These are phyloP conservation scores for Galerucella calmariensis DNA, from an alignment of 2,888 invertebrate genomes.

Conservation along the genomic window DNA sequence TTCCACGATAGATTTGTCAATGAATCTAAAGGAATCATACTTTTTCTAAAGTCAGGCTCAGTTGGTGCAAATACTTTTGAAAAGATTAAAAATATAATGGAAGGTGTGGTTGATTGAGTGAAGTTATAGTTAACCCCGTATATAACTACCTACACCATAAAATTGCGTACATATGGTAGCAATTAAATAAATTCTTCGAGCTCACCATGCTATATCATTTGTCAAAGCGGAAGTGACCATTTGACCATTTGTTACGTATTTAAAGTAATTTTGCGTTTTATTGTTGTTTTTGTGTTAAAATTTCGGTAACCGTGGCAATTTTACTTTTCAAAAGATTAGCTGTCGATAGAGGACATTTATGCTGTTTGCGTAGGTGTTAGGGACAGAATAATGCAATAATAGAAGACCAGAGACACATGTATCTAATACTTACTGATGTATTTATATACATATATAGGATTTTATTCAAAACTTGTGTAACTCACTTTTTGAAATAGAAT, in stretches of 20 bases:
- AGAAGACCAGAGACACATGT: not conserved
- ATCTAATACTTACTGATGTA: not conserved
- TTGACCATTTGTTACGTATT: slow-evolving; percentile 47
- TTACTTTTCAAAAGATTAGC: slow-evolving; percentile 41
- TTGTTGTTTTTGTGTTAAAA: slow-evolving; percentile 40
- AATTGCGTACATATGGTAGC: slow-evolving; percentile 33
- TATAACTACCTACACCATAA: slow-evolving; percentile 1
- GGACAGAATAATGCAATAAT: not conserved
- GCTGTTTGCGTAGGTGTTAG: slow-evolving; percentile 33
- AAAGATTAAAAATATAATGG: no score
- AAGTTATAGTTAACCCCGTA: not conserved
- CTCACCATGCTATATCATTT: slow-evolving; percentile 17
- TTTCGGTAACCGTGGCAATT: slow-evolving; percentile 41
- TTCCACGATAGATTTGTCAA: no score
- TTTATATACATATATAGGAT: no score
- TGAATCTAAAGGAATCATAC: no score
- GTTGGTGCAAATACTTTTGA: no score
- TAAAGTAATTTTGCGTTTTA: slow-evolving; percentile 43
- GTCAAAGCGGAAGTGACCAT: slow-evolving; percentile 44
- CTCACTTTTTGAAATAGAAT: no score
- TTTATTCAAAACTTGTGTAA: not conserved
- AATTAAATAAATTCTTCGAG: slow-evolving; percentile 37
- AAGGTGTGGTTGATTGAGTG: not conserved
- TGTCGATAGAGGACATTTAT: slow-evolving; percentile 9
- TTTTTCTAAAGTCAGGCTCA: no score